phyloP scores from a whole-genome alignment of 2,888 invertebrate species.

The Drosophila silvestris region DNA sequence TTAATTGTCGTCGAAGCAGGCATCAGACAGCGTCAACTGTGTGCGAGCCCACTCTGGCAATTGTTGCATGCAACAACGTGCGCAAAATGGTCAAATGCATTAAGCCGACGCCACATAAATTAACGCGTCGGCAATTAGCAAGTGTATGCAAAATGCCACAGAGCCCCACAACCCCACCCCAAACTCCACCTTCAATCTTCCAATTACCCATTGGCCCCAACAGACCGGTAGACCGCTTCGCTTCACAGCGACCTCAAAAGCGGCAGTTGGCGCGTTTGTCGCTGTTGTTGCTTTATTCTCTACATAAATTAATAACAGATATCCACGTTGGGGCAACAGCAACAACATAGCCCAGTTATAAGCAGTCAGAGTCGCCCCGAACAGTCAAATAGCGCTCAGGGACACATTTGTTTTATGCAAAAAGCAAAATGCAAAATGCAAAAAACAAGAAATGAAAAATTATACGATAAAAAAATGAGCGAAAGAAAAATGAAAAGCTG shows the following conservation, averaged over 20 bases:
- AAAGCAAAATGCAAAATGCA: slow-evolving; percentile 34
- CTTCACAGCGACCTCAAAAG: slow-evolving; percentile 62
- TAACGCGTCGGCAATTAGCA: slow-evolving; percentile 80
- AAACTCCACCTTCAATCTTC: neutral
- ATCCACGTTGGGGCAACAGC: slow-evolving; percentile 60
- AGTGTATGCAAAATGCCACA: slow-evolving; percentile 78
- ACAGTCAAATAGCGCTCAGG: slow-evolving; percentile 76
- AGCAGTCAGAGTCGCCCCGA: slow-evolving; percentile 55
- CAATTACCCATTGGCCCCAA: slow-evolving; percentile 22
- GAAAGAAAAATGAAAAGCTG: slow-evolving; percentile 26
- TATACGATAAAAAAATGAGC: slow-evolving; percentile 8
- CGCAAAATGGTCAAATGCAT: slow-evolving; percentile 69
- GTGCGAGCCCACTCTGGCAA: slow-evolving; percentile 52
- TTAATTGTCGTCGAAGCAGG: slow-evolving; percentile 75
- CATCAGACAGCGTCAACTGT: slow-evolving; percentile 33
- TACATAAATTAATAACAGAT: slow-evolving; percentile 81
- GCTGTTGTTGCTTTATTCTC: slow-evolving; percentile 58
- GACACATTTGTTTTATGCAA: slow-evolving; percentile 78
- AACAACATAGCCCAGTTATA: slow-evolving; percentile 74
- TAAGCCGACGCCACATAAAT: slow-evolving; percentile 80
- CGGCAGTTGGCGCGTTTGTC: slow-evolving; percentile 35
- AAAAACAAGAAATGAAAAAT: slow-evolving; percentile 25
- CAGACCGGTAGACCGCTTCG: slow-evolving; percentile 38
- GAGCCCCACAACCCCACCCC: slow-evolving; percentile 14
- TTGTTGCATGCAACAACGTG: slow-evolving; percentile 68